Conservation (phyloP, 2,888 invertebrate species). For the Lysandra coridon region DNA sequence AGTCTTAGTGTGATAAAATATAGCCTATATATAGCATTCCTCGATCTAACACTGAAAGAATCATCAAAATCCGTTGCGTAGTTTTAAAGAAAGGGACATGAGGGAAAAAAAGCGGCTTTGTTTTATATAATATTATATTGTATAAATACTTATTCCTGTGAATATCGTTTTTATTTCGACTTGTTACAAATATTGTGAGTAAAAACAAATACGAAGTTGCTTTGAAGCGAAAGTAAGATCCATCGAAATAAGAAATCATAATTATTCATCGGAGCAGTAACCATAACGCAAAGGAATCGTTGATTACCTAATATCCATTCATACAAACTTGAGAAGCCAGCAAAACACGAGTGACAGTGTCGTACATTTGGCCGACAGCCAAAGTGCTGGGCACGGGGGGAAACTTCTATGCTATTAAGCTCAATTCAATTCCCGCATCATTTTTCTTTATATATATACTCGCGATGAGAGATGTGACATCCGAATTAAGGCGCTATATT, state of each 20-base stretch:
- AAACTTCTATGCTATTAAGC: constrained; percentile 35
- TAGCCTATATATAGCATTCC: too few relatives aligned
- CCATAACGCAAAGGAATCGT: constrained; percentile 30
- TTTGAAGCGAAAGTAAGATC: not conserved
- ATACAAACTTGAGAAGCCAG: constrained; percentile 38
- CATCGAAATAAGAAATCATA: constrained; percentile 17
- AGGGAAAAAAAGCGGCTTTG: too few relatives aligned
- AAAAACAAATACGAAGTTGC: not conserved
- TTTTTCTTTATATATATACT: constrained; percentile 36
- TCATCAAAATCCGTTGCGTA: too few relatives aligned
- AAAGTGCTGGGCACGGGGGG: constrained; percentile 49
- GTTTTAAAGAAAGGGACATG: too few relatives aligned
- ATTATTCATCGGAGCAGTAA: constrained; percentile 25
- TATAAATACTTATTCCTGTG: not conserved
- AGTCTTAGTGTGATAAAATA: too few relatives aligned
- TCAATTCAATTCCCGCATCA: constrained; percentile 38
- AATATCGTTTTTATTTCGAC: not conserved
- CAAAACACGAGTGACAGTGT: constrained; percentile 49
- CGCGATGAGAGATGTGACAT: constrained; percentile 29
- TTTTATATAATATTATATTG: too few relatives aligned
- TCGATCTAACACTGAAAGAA: too few relatives aligned
- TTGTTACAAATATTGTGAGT: not conserved
- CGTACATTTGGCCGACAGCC: constrained; percentile 59
- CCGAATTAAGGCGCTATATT: not conserved
- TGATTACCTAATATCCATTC: constrained; percentile 39